A percentile compares a stretch with the other conserved stretches of the same genome.
phyloP scores from a whole-genome alignment of 2,888 invertebrate genomes.

The Drosophila neutralis region DNA sequence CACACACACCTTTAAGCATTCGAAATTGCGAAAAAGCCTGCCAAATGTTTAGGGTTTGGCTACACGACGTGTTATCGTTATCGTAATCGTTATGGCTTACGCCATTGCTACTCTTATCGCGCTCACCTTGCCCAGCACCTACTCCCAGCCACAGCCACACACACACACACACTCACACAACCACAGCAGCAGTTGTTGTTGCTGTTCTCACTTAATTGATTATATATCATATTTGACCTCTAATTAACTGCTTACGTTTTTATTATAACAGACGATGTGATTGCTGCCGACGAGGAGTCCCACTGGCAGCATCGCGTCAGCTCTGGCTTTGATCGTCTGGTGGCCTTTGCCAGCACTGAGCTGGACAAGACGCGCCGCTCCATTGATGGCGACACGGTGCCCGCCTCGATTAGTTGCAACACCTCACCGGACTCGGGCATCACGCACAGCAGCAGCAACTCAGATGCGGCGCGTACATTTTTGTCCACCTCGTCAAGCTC shows the following conservation, averaged over 20 bases:
- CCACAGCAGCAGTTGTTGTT: conserved; percentile 15
- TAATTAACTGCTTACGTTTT: conserved; percentile 31
- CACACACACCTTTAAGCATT: conserved; percentile 18
- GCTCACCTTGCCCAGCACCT: background rate
- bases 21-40: conserved; percentile 34
- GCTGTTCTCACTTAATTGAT: conserved; percentile 15
- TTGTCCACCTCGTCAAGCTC: conserved; percentile 86
- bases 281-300: conserved; percentile 91
- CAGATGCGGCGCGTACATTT: conserved; percentile 83
- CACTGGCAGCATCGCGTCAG: conserved; percentile 97
- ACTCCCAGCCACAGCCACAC: conserved; percentile 1
- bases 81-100: conserved; percentile 19
- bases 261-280: conserved; percentile 82
- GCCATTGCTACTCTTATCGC: conserved; percentile 34
- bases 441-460: conserved; percentile 87
- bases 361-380: conserved; percentile 93
- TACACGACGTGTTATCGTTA: conserved; percentile 23
- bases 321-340: conserved; percentile 96
- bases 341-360: conserved; percentile 96
- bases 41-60: conserved; percentile 30
- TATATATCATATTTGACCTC: background rate
- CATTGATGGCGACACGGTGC: conserved; percentile 88
- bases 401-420: conserved; percentile 88
- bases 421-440: conserved; percentile 95
- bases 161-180: conserved; percentile 13